Percentiles rank a stretch among this genome's conserved stretches.
phyloP scores from a whole-genome alignment of 2,797 vertebrate genomes.

The Pantherophis alleghaniensis region DNA sequence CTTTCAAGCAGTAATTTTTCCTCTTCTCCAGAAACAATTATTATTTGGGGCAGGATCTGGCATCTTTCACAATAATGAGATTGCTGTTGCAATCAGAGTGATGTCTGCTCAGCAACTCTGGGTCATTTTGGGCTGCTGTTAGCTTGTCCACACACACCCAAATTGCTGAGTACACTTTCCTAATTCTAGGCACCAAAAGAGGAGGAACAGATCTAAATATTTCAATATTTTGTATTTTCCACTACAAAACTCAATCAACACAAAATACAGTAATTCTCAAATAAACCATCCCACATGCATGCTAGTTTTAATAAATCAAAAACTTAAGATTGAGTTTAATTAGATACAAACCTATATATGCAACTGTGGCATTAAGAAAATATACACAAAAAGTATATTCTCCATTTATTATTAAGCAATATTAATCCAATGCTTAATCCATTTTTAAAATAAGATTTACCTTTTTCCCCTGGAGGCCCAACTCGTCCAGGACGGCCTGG shows the following conservation, averaged over 20 bases:
- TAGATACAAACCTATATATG: neutral
- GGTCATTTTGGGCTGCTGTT: neutral
- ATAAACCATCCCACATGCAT: neutral
- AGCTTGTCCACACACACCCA: neutral
- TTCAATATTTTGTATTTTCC: neutral
- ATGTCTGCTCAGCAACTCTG: neutral
- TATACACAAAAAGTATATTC: neutral
- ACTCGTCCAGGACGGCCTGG: slow-evolving; percentile 92
- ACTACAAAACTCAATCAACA: neutral
- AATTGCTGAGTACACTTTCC: neutral
- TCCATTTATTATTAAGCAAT: neutral
- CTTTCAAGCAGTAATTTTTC: neutral
- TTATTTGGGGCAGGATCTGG: neutral
- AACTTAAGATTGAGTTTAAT: neutral
- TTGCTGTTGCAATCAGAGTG: neutral
- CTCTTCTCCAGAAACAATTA: neutral
- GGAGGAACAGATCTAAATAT: neutral
- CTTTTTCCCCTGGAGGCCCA: slow-evolving; percentile 89
- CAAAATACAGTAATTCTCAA: neutral
- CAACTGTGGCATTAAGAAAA: neutral
- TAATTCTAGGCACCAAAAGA: neutral
- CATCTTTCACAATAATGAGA: neutral
- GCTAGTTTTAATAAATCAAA: neutral
- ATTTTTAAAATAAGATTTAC: slow-evolving; percentile 64
- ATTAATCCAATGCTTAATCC: neutral